Evolutionary conservation across 1,140 invertebrate genomes (phyloP), one percentile per base, ranked within the genome.

Genomic region (Drosophila subpulchrella): DNA sequence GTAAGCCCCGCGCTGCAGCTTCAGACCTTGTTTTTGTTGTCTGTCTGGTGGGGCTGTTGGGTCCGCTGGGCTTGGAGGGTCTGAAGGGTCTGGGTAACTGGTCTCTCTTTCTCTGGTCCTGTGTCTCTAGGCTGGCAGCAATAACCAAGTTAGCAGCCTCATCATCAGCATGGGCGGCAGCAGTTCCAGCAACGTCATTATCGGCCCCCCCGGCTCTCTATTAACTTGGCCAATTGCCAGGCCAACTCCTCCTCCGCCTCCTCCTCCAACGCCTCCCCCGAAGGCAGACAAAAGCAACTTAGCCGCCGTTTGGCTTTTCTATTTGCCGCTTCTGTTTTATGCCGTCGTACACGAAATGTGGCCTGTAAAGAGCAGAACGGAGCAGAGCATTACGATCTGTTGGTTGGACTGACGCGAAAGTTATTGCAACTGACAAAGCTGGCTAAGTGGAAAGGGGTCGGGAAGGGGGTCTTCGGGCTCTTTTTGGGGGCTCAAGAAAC

Each of bases 141-240:
- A 80, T 83, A 89, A 89, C 79, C 83, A 88, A 88, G 83, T 88
- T 84, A 83, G 79, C 80, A 77, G 76, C 79, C 73, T 89, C 83
- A 83, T 89, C 83, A 89, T 88, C 63, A 83, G 56, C 79, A 71
- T 89, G 36, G 48, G 30, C 38, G 50, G 59, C 61, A 67, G 58
- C 65, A 78, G 75, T 78, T 56, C 66, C 84, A 77, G 53, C 84
- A 88, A 89, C 84, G 84, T 88, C 80, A 89, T 89, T 78, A 84
- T 89, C 80, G 76, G 63, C 58, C 65, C 66, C 61, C 41, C 75
- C 59, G 61, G 59, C 75, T 80, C 68, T 89, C 78, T 89, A 89
- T 89, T 89, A 84, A 89, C 80, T 89, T 89, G 84, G 84, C 84
- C 84, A 89, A 89, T 89, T 89, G 84, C 84, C 84, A 89, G 76